A percentile compares a stretch with the other conserved stretches of the same genome.
Conservation (phyloP, 2,113 vertebrate genomes). For the Microcebus ravelobensis region DNA sequence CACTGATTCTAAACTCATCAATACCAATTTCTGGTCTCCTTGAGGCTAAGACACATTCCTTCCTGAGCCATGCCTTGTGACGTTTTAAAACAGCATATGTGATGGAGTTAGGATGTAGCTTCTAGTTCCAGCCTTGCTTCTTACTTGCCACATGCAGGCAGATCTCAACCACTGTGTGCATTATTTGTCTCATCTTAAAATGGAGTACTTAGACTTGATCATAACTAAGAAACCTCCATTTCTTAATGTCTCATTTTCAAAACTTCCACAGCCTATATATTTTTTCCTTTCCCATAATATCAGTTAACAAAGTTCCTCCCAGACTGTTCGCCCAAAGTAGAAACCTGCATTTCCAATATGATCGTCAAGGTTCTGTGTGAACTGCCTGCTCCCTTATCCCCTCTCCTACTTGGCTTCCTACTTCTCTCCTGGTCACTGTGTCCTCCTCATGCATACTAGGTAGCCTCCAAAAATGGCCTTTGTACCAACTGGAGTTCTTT, state of each 20-base stretch:
- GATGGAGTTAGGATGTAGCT: neutral
- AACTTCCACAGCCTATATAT: neutral
- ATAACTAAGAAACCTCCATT: neutral
- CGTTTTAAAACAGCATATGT: neutral
- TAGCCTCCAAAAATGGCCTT: neutral
- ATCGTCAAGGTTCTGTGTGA: neutral
- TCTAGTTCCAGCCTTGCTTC: neutral
- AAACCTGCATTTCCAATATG: neutral
- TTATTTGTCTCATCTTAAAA: neutral
- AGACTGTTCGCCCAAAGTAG: neutral
- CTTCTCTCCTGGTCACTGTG: neutral
- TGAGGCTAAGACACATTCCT: neutral
- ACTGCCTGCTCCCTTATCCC: rapidly evolving
- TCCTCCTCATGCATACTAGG: rapidly evolving
- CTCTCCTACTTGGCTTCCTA: neutral
- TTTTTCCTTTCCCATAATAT: neutral
- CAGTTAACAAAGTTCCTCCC: neutral
- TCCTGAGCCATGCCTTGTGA: neutral
- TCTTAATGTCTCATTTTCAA: neutral
- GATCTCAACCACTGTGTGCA: neutral
- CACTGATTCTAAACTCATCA: neutral
- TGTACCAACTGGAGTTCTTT: neutral
- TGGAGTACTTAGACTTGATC: neutral
- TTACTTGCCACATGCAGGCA: neutral
- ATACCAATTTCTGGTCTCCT: neutral